Base-by-base conservation (phyloP, 1,140 invertebrate genomes). In the Drosophila nebulosa region DNA sequence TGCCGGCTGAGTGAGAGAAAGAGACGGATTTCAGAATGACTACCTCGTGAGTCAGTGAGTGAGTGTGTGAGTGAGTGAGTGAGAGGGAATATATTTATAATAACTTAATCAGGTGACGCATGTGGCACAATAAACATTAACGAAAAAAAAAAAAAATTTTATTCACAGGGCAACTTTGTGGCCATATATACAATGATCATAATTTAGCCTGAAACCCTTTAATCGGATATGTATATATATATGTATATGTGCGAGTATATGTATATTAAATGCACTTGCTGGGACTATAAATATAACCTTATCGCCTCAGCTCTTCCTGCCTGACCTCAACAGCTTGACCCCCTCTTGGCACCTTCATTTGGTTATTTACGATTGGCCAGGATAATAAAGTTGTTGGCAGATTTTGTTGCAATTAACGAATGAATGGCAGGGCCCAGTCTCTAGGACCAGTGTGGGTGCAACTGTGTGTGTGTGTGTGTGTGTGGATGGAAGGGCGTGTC, bases 311-410 rank as follows among this genome's bases (percentile, higher is more conserved):
- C n/a, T 6, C 4, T 5, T 9, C 30, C 9, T 51, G 69, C 16
- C 22, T 46, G 22, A 58, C 66, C 67, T 36, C 24, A 6, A 18
- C 22, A n/a, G 2, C 21, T 22, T 24, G 16, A 12, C 26, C 22
- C 21, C 3, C 6, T n/a, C 61, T 6, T n/a, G 21, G 35, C 4
- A 32, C 51, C 2, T n/a, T 5, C 61, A 22, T 51, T 35, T 24
- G 16, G 27, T 74, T 74, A 74, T 74, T 74, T 74, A 74, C 74
- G 71, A n/a, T 55, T 55, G 52, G 14, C n/a, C 24, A 10, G 70
- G 65, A 74, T 74, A 74, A 74, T 74, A 74, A 74, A 74, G 71
- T 74, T 74, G 71, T 74, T 72, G 35, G 46, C 70, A 73, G 70
- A 73, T 73, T 73, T 72, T 53, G 69, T 64, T 72, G 70, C 62